Evolutionary conservation across 2,113 vertebrate genomes (phyloP).

Genomic region (Hemiprocne comata): DNA sequence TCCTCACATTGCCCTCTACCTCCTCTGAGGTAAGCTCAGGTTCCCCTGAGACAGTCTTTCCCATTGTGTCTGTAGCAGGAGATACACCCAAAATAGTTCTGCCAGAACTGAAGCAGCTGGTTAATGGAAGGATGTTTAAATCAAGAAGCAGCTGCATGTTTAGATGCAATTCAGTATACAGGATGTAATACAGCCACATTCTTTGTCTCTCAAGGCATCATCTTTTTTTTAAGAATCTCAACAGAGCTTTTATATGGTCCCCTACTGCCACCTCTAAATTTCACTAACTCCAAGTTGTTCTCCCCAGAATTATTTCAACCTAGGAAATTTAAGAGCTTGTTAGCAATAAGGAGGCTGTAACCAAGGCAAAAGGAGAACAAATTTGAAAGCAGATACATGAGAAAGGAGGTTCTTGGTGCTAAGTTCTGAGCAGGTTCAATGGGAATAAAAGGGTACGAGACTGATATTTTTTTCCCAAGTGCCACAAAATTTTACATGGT

Average conservation of each 20-base stretch:
- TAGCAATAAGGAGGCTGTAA: neutral
- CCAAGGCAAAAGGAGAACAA: neutral
- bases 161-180: neutral
- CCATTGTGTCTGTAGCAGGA: neutral
- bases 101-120: neutral
- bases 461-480: neutral
- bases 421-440: neutral
- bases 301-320: neutral
- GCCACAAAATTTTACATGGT: neutral
- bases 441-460: neutral
- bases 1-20: neutral
- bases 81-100: neutral
- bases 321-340: neutral
- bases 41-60: neutral
- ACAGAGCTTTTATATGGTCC: neutral
- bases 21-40: neutral
- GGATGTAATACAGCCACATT: neutral
- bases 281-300: neutral
- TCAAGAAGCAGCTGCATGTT: neutral
- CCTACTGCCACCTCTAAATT: neutral
- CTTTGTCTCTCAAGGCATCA: neutral
- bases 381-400: fast-evolving
- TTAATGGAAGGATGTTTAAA: neutral
- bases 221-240: neutral
- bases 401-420: neutral